Conservation (phyloP, 2,797 vertebrate species). For the Sebastes iracundus region DNA sequence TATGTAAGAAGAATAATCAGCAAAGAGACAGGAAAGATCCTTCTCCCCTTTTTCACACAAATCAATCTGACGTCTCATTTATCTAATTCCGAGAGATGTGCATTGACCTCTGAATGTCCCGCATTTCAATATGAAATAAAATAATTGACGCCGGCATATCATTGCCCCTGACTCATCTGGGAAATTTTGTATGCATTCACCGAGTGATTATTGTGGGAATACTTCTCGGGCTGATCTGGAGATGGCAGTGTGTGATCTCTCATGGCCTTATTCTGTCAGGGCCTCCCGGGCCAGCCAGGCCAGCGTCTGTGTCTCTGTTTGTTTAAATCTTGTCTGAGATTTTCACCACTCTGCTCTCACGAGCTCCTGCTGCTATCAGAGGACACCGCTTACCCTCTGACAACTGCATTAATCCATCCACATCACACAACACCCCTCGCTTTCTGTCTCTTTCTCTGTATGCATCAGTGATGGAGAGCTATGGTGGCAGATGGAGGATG, state of each 20-base stretch:
- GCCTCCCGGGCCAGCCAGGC: slow-evolving; percentile 12
- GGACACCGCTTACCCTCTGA: slow-evolving; percentile 5
- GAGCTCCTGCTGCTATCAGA: slow-evolving; percentile 39
- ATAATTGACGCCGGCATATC: slow-evolving; percentile 30
- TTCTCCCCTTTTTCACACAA: slow-evolving; percentile 29
- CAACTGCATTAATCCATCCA: background rate
- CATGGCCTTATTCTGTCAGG: slow-evolving; percentile 46
- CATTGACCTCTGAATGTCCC: slow-evolving; percentile 39
- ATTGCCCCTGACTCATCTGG: slow-evolving; percentile 11
- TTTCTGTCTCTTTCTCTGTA: background rate
- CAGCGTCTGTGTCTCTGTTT: slow-evolving; percentile 73
- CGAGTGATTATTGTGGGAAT: background rate
- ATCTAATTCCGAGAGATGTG: slow-evolving; percentile 10
- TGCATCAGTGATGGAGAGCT: background rate
- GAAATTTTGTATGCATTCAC: slow-evolving; percentile 27
- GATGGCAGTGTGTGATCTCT: slow-evolving; percentile 60
- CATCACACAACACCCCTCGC: background rate
- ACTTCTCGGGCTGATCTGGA: slow-evolving; percentile 39
- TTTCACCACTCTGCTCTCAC: slow-evolving; percentile 70
- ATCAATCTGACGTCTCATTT: slow-evolving; percentile 25
- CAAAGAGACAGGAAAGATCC: background rate
- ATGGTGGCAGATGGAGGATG: slow-evolving; percentile 37
- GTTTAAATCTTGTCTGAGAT: slow-evolving; percentile 82
- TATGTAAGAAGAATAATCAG: background rate
- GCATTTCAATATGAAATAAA: slow-evolving; percentile 60